Evolutionary conservation across 2,888 invertebrate species (phyloP), one percentile per base, ranked within the genome.

Genomic region (Polyommatus icarus): DNA sequence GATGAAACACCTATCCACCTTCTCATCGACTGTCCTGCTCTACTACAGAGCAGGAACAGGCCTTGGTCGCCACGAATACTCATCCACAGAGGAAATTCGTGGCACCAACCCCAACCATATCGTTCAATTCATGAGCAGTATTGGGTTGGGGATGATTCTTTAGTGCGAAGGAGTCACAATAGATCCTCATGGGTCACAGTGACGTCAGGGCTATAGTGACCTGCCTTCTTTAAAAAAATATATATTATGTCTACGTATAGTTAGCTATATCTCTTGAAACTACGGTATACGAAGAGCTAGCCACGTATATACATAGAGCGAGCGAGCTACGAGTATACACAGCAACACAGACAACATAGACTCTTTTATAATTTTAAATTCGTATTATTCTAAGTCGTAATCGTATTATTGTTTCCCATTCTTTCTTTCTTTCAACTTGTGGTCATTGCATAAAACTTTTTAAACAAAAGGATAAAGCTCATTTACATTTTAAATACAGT

Each of bases 381-480:
- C 59, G 20, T 59, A 61, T 20, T 59, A 59, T 59, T 20, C 24
- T 24, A 61, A 24, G 24, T 20, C 24, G 20, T 2, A 20, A 61
- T 61, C 61, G 59, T 8, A 8, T 12, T 67, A 67, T 5, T 67
- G 29, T 29, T 67, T 67, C 32, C 32, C 6, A 67, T 67, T 67
- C 15, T 29, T 67, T 67, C 29, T 29, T 29, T 24, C 29, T 15
- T 32, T 2, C 4, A 67, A 67, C 67, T 29, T 67, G 67, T 67
- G 67, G 29, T 32, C 67, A 67, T 67, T 67, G 67, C 67, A 67
- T 32, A 29, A 67, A 32, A 67, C 67, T 67, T 67, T 67, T 67
- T 67, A 67, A 67, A 67, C 67, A 32, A 67, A 67, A 67, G 67
- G 67, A 67, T 67, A 67, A 67, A 67, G 67, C 32, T 67, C 67